Evolutionary conservation across 2,888 invertebrate genomes (phyloP).

Genomic region (Lithosia quadra): DNA sequence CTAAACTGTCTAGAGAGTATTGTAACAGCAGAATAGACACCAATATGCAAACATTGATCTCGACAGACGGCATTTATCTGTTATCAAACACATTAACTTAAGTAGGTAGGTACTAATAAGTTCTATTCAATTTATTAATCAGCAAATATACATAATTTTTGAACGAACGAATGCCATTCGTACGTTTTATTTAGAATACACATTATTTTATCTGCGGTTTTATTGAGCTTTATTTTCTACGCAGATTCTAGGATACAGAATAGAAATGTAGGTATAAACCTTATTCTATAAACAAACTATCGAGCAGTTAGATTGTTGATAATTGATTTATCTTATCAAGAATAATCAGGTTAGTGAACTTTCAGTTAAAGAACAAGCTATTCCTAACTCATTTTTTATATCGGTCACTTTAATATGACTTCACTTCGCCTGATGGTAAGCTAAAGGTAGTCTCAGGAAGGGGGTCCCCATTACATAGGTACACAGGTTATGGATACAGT

Average conservation of each 20-base stretch:
- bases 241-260: conserved; percentile 17
- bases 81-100: background rate
- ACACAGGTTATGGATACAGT: no score
- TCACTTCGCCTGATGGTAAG: no score
- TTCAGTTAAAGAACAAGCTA: background rate
- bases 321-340: background rate
- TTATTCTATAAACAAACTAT: conserved; percentile 6
- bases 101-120: background rate
- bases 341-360: conserved; percentile 39
- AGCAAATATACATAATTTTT: conserved; percentile 6
- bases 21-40: background rate
- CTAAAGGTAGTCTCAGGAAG: no score
- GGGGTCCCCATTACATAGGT: no score
- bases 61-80: background rate
- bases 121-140: background rate
- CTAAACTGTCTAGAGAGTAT: no score
- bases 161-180: background rate
- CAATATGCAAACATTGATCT: background rate
- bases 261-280: conserved; percentile 9
- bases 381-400: background rate
- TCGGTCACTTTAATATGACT: no score
- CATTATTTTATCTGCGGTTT: background rate
- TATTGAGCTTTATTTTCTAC: background rate
- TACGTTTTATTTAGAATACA: background rate
- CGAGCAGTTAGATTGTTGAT: background rate